Conservation (phyloP, 2,797 vertebrate species). For the Bryconaethiops microstoma region DNA sequence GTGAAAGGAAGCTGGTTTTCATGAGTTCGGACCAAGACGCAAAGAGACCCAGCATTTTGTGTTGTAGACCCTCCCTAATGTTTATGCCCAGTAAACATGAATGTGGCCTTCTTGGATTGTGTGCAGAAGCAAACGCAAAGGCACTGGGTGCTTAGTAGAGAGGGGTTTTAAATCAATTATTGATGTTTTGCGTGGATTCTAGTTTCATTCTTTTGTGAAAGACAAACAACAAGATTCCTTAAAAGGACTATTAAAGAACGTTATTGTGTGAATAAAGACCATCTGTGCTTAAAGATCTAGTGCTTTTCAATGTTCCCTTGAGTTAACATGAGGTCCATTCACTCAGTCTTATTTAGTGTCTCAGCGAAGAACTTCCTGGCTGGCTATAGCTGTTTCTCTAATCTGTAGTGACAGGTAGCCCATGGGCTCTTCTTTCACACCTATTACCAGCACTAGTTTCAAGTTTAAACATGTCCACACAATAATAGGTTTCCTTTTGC, state of each 20-base stretch:
- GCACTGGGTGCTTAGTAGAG: slow-evolving; percentile 6
- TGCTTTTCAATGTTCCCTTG: background rate
- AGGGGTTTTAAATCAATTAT: slow-evolving; percentile 72
- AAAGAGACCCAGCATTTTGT: slow-evolving; percentile 64
- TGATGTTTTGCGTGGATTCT: slow-evolving; percentile 61
- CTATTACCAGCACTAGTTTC: background rate
- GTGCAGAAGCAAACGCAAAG: slow-evolving; percentile 51
- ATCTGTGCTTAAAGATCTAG: background rate
- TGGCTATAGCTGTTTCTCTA: background rate
- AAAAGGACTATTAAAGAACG: background rate
- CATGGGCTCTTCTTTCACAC: background rate
- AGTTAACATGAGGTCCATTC: slow-evolving; percentile 9
- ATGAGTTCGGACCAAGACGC: background rate
- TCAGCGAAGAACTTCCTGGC: background rate
- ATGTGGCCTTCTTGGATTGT: slow-evolving; percentile 61
- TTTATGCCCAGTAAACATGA: slow-evolving; percentile 70
- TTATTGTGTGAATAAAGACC: background rate
- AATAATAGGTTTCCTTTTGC: background rate
- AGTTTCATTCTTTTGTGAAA: slow-evolving; percentile 24
- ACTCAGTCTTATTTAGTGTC: background rate
- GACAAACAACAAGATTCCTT: background rate
- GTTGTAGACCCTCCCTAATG: slow-evolving; percentile 61
- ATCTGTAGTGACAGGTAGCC: slow-evolving; percentile 3
- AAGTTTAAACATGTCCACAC: background rate
- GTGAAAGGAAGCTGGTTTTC: slow-evolving; percentile 64